Conservation (phyloP, 2,113 vertebrate species). For the Daubentonia madagascariensis region DNA sequence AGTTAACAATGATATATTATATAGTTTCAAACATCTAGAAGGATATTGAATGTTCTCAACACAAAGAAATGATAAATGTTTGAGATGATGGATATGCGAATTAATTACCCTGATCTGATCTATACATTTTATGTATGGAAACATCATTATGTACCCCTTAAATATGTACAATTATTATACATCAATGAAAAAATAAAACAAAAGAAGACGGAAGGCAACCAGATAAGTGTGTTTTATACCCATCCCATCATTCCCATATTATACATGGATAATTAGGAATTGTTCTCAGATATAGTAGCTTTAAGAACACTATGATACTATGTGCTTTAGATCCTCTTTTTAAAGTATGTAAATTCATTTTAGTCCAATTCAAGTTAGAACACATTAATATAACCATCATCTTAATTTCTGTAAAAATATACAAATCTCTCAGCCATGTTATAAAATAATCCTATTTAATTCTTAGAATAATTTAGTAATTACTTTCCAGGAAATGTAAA, state of each 20-base stretch:
- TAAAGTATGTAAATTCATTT: neutral
- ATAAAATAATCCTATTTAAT: constrained; percentile 10
- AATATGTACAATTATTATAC: neutral
- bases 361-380: constrained; percentile 18
- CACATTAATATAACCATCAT: neutral
- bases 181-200: neutral
- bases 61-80: neutral
- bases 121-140: neutral
- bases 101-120: neutral
- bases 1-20: neutral
- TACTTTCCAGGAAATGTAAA: constrained; percentile 40
- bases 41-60: neutral
- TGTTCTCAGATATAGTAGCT: neutral
- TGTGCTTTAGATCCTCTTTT: neutral
- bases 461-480: constrained; percentile 20
- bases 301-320: constrained; percentile 9
- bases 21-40: neutral
- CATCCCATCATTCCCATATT: neutral
- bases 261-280: neutral
- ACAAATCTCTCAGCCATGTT: neutral
- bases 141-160: neutral
- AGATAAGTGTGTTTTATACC: neutral
- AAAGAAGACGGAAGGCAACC: neutral
- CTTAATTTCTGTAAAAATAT: constrained; percentile 45
- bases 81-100: neutral